Percentiles rank a stretch among this genome's conserved stretches.
Evolutionary conservation across 2,797 vertebrate genomes (phyloP).

Genomic region (Spea hammondii): DNA sequence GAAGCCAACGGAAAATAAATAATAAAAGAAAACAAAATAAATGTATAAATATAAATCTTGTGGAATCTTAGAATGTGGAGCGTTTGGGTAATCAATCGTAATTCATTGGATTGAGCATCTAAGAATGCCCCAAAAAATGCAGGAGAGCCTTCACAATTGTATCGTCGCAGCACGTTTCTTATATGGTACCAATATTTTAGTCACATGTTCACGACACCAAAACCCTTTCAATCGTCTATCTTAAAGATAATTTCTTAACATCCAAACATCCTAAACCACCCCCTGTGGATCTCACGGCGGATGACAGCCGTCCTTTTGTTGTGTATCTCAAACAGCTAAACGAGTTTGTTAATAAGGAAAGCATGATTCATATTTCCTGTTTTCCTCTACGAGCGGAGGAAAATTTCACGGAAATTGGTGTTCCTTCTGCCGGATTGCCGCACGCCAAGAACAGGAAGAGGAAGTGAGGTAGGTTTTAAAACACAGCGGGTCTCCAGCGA

Average conservation of each 20-base stretch:
- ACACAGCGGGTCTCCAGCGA: constrained; percentile 16
- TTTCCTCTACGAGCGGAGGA: constrained; percentile 64
- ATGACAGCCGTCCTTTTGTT: constrained; percentile 21
- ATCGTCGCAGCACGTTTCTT: too few relatives aligned
- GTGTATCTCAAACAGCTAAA: constrained; percentile 6
- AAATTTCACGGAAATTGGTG: constrained; percentile 62
- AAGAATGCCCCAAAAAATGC: neutral
- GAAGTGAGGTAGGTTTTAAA: constrained; percentile 55
- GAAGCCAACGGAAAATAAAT: too few relatives aligned
- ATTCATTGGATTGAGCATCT: too few relatives aligned
- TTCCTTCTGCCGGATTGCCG: constrained; percentile 52
- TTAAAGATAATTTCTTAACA: too few relatives aligned
- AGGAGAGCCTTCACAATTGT: too few relatives aligned
- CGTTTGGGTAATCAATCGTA: too few relatives aligned
- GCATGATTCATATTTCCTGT: constrained; percentile 71
- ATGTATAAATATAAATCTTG: too few relatives aligned
- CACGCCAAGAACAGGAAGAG: constrained; percentile 64
- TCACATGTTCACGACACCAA: too few relatives aligned
- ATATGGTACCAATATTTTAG: too few relatives aligned
- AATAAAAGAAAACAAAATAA: too few relatives aligned
- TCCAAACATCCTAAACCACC: neutral
- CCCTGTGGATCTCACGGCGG: neutral
- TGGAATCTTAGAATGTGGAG: too few relatives aligned
- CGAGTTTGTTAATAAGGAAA: constrained; percentile 55
- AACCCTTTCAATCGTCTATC: too few relatives aligned